Conservation (phyloP, 2,888 invertebrate species). For the Spodoptera picta region DNA sequence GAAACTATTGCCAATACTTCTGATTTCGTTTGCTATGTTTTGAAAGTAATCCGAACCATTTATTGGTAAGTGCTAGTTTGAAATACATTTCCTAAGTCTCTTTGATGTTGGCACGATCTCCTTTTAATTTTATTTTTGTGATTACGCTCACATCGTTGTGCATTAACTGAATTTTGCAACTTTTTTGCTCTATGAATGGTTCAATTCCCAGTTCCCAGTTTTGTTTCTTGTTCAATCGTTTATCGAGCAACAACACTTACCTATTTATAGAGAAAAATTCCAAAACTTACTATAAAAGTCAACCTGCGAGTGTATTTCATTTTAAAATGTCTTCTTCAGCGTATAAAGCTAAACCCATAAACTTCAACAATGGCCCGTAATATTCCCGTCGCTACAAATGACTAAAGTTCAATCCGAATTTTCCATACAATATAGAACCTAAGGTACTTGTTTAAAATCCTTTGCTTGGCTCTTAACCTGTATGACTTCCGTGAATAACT, state of each 20-base stretch:
- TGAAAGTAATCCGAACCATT: slow-evolving; percentile 26
- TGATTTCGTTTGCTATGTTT: slow-evolving; percentile 26
- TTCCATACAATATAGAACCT: slow-evolving; percentile 24
- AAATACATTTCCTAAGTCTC: slow-evolving; percentile 16
- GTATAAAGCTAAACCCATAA: slow-evolving; percentile 17
- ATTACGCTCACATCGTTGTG: too few species aligned
- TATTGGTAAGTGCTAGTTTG: slow-evolving; percentile 32
- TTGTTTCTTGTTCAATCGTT: not conserved
- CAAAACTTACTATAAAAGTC: too few species aligned
- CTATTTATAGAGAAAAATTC: not conserved
- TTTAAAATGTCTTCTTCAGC: not conserved
- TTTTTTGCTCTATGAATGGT: too few species aligned
- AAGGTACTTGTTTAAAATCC: slow-evolving; percentile 20
- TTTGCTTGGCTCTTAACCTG: slow-evolving; percentile 5
- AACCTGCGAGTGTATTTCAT: too few species aligned
- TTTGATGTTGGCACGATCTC: slow-evolving; percentile 5
- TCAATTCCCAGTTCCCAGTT: too few species aligned
- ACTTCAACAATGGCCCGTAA: slow-evolving; percentile 22
- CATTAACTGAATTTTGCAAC: too few species aligned
- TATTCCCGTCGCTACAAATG: slow-evolving; percentile 11
- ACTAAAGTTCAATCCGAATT: slow-evolving; percentile 32
- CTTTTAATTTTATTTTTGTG: too few species aligned
- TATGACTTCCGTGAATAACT: slow-evolving; percentile 42
- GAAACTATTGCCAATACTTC: slow-evolving; percentile 41
- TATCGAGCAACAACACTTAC: not conserved